These are phyloP conservation scores for Tapirus indicus DNA, from an alignment of 2,797 vertebrate species.

Conservation along the genomic window DNA sequence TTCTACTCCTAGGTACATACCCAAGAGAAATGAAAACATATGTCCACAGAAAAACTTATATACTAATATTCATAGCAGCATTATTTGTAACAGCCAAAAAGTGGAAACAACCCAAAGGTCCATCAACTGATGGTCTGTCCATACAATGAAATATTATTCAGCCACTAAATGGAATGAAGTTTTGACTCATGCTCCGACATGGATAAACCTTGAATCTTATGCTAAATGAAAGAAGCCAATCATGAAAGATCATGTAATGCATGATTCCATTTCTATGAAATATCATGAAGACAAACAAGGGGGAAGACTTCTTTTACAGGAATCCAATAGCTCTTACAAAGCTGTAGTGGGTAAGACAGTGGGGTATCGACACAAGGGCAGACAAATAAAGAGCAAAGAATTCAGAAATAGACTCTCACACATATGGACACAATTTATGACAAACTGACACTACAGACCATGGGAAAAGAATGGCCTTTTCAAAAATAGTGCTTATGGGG, in stretches of 20 bases:
- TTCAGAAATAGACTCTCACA: not conserved
- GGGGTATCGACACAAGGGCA: not conserved
- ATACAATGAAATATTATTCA: not conserved
- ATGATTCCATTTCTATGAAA: not conserved
- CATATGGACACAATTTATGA: not conserved
- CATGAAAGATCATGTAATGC: not conserved
- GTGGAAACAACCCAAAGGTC: not conserved
- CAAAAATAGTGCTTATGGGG: not conserved
- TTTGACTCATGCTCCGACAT: not conserved
- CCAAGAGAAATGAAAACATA: not conserved
- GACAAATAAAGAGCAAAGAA: not conserved
- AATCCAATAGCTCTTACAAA: not conserved
- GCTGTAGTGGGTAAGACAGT: not conserved
- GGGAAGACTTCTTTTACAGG: not conserved
- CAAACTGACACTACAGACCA: not conserved
- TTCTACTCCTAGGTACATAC: not conserved
- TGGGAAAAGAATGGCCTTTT: not conserved
- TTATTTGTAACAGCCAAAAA: not conserved
- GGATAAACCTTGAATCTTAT: not conserved
- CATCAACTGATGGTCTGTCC: not conserved
- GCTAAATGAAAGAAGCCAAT: not conserved
- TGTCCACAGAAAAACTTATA: not conserved
- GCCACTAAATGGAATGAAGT: not conserved
- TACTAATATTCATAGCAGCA: not conserved
- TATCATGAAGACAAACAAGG: not conserved